phyloP scores from a whole-genome alignment of 1,140 invertebrate genomes.

The Drosophila mauritiana region DNA sequence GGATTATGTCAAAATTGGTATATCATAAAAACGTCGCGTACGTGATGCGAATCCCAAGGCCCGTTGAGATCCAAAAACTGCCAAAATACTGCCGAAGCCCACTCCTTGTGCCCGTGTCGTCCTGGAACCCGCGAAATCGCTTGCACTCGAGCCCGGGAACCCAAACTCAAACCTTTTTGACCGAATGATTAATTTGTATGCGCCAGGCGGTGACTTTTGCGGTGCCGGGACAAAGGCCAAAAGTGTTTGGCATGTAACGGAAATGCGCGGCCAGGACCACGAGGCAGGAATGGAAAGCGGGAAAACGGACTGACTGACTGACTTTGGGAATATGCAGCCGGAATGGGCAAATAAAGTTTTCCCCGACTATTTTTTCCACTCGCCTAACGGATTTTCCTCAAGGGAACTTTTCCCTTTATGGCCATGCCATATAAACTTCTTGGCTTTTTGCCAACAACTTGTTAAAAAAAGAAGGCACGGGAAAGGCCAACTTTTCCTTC shows the following conservation, averaged over 20 bases:
- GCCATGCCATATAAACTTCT: slow-evolving; percentile 56
- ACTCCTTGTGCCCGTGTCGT: slow-evolving; percentile 17
- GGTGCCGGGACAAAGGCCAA: slow-evolving; percentile 78
- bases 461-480: slow-evolving; percentile 49
- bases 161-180: slow-evolving; percentile 63
- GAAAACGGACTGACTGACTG: slow-evolving; percentile 28
- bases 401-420: slow-evolving; percentile 52
- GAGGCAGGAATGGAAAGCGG: neutral
- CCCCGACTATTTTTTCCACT: slow-evolving; percentile 28
- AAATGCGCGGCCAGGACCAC: slow-evolving; percentile 74
- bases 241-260: slow-evolving; percentile 81
- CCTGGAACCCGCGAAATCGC: slow-evolving; percentile 14
- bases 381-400: slow-evolving; percentile 59
- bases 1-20: slow-evolving; percentile 83
- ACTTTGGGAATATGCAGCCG: slow-evolving; percentile 67
- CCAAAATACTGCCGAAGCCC: slow-evolving; percentile 40
- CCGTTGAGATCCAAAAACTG: slow-evolving; percentile 46
- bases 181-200: slow-evolving; percentile 80
- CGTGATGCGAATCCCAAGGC: slow-evolving; percentile 60
- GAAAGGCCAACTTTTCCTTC: slow-evolving; percentile 48
- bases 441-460: slow-evolving; percentile 78
- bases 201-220: slow-evolving; percentile 75
- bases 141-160: slow-evolving; percentile 4
- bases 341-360: slow-evolving; percentile 63
- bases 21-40: slow-evolving; percentile 82